Percentiles rank a stretch among this genome's conserved stretches.
Evolutionary conservation across 2,797 vertebrate species (phyloP).

Genomic region (Muscicapa striata): DNA sequence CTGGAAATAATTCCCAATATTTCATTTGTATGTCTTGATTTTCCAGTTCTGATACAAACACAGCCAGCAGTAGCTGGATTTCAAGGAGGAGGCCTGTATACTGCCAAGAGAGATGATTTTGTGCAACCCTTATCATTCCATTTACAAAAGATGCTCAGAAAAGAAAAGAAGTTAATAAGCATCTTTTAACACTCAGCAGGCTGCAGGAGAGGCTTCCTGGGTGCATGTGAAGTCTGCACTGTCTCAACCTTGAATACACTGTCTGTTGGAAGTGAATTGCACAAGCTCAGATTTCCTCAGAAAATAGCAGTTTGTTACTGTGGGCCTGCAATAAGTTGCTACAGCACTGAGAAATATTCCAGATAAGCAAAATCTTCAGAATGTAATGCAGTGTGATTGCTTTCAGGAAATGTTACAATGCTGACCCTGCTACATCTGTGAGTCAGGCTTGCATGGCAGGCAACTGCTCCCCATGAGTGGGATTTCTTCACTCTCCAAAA

Average conservation of each 20-base stretch:
- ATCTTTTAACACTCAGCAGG: not conserved
- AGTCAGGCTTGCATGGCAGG: not conserved
- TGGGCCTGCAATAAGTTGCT: constrained; percentile 46
- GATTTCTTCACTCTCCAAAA: not conserved
- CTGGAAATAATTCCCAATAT: constrained; percentile 10
- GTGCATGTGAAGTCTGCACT: constrained; percentile 18
- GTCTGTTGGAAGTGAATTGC: constrained; percentile 60
- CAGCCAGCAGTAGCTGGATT: constrained; percentile 26
- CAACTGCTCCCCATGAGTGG: not conserved
- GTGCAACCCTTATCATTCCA: not conserved
- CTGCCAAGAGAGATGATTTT: constrained; percentile 1
- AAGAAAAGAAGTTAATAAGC: not conserved
- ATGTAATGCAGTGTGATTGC: constrained; percentile 19
- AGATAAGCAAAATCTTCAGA: constrained; percentile 64
- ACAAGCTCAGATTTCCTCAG: constrained; percentile 64
- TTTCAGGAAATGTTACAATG: constrained; percentile 21
- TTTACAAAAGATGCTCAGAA: constrained; percentile 9
- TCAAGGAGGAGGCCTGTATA: not conserved
- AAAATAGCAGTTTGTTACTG: constrained; percentile 53
- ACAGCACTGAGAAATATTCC: constrained; percentile 48
- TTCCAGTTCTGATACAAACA: constrained; percentile 15
- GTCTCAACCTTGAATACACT: constrained; percentile 51
- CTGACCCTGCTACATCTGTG: not conserved
- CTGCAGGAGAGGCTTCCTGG: not conserved
- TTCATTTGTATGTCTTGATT: constrained; percentile 35